These are phyloP conservation scores for Potamarius usumacintae DNA, from an alignment of 2,113 vertebrate species.

Conservation along the genomic window DNA sequence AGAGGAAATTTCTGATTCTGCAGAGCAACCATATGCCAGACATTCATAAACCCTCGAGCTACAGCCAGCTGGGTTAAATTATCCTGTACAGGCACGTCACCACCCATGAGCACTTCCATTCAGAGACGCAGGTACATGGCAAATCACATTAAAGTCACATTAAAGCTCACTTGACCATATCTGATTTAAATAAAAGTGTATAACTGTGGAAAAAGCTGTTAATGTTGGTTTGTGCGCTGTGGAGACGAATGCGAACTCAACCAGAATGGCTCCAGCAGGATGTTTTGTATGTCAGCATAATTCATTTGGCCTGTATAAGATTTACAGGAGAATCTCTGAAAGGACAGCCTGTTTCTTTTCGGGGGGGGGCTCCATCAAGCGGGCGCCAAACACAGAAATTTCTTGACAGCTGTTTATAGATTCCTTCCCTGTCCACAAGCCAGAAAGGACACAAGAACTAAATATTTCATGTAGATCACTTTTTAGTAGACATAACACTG, in stretches of 20 bases:
- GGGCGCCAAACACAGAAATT: slow-evolving; percentile 1
- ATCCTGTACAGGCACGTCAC: slow-evolving; percentile 61
- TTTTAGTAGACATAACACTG: background rate
- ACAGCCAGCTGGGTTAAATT: slow-evolving; percentile 65
- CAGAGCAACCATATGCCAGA: slow-evolving; percentile 41
- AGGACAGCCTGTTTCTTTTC: slow-evolving; percentile 18
- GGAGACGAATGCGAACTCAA: background rate
- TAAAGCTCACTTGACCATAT: slow-evolving; percentile 50
- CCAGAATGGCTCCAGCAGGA: slow-evolving; percentile 19
- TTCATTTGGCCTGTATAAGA: slow-evolving; percentile 2
- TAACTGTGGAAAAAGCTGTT: background rate
- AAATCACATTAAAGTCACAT: slow-evolving; percentile 67
- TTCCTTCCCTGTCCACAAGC: background rate
- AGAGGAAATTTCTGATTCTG: slow-evolving; percentile 56
- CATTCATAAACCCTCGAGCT: slow-evolving; percentile 27
- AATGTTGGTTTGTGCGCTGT: background rate
- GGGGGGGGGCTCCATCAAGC: background rate
- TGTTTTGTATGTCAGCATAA: slow-evolving; percentile 25
- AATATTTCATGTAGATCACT: slow-evolving; percentile 1
- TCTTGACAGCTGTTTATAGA: slow-evolving; percentile 37
- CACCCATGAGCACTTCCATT: slow-evolving; percentile 60
- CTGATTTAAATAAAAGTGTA: slow-evolving; percentile 1
- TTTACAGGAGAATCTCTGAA: background rate
- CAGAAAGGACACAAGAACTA: background rate
- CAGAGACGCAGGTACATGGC: slow-evolving; percentile 64